These are phyloP conservation scores for Pterocles orientalis DNA, from an alignment of 2,113 vertebrate species.

Conservation along the genomic window DNA sequence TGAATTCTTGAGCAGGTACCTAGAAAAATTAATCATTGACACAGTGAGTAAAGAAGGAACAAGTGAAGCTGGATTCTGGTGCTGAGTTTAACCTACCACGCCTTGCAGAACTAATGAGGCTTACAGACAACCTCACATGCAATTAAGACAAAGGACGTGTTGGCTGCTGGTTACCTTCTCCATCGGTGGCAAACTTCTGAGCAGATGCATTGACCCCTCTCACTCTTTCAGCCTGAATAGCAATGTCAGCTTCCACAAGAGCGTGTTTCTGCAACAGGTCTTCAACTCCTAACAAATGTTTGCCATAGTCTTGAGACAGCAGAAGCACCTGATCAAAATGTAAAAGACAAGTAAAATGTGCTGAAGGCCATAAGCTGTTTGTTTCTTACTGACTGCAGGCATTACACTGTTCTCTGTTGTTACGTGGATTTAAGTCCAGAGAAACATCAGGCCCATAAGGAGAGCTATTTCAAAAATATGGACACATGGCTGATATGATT, in stretches of 20 bases:
- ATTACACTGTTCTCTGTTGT: neutral
- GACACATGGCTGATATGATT: neutral
- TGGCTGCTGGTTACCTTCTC: constrained; percentile 78
- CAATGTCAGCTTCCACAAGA: constrained; percentile 93
- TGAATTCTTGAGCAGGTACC: neutral
- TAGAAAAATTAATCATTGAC: neutral
- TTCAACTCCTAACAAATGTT: constrained; percentile 93
- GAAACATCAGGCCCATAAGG: neutral
- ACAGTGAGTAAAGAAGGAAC: neutral
- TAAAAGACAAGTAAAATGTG: neutral
- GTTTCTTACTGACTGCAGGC: neutral
- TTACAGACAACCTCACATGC: neutral
- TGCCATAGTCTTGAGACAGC: constrained; percentile 94
- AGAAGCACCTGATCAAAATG: constrained; percentile 84
- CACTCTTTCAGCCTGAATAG: constrained; percentile 92
- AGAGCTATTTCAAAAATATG: neutral
- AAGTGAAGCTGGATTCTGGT: neutral
- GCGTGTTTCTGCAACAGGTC: constrained; percentile 94
- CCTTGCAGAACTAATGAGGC: neutral
- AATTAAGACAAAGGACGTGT: neutral
- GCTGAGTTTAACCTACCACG: neutral
- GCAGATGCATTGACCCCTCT: constrained; percentile 88
- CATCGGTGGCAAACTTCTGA: constrained; percentile 84
- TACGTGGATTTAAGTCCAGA: neutral
- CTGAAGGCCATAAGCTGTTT: neutral